Evolutionary conservation across 30 jellyfish, hydroid and myxozoan species (phyloP).

Genomic region (Pelagia noctiluca): DNA sequence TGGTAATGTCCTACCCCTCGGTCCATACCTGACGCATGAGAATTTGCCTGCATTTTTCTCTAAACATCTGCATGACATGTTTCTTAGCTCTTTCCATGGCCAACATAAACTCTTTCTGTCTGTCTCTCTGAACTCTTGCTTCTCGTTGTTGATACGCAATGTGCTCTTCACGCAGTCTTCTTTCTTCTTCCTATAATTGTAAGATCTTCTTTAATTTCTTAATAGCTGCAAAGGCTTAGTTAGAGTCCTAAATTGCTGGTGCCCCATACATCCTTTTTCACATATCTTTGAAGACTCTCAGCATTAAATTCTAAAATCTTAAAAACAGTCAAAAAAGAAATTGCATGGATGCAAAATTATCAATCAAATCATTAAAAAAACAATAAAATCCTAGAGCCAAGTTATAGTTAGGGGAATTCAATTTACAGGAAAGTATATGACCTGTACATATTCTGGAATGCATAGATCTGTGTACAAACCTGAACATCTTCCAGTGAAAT

Average conservation of each 20-base stretch:
- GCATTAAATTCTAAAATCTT: too few relatives aligned
- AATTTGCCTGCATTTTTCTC: conserved; percentile 78
- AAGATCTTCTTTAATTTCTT: too few relatives aligned
- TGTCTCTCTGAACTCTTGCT: conserved; percentile 79
- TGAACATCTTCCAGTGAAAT: conserved; percentile 94
- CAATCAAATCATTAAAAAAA: not conserved
- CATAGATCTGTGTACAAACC: conserved; percentile 42
- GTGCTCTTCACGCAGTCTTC: conserved; percentile 93
- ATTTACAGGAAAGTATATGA: not conserved
- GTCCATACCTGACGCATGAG: conserved; percentile 95
- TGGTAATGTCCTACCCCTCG: not conserved
- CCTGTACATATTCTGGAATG: not conserved
- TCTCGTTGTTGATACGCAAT: conserved; percentile 86
- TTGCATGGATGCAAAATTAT: too few relatives aligned
- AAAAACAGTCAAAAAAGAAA: too few relatives aligned
- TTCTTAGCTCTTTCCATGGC: conserved; percentile 97
- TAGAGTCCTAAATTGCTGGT: too few relatives aligned
- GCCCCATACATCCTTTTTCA: too few relatives aligned
- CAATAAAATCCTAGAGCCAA: not conserved
- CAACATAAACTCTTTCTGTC: conserved; percentile 83
- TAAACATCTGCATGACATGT: conserved; percentile 82
- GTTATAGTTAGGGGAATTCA: not conserved
- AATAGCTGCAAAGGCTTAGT: too few relatives aligned
- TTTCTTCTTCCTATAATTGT: conserved; percentile 87
- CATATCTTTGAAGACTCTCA: too few relatives aligned